Base-by-base conservation (phyloP, 2,888 invertebrate species). In the Drosophila silvestris region DNA sequence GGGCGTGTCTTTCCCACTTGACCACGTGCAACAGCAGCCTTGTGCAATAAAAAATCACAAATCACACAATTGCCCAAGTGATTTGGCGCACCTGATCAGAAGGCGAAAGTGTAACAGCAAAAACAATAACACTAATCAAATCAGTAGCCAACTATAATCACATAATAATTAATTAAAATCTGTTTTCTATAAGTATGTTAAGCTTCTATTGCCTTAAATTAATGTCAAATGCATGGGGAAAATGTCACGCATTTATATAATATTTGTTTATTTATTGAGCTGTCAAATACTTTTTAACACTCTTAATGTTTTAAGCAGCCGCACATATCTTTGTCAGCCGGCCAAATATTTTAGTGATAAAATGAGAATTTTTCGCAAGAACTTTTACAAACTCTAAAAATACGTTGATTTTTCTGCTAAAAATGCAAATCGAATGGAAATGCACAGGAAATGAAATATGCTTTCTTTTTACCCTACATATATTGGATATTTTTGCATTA, bases 1-100 rank as follows among this genome's bases (percentile, higher is more conserved):
- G 69, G 79, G 75, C 68, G 79, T 74, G 67, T 9, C 60, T 58
- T 58, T 39, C 5, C 41, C 65, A 77, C 51, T 73, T 64, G 66
- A 51, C 41, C 79, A 79, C 68, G 79, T 78, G 78, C 61, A 56
- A 32, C 35, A 4, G 30, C 30, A 57, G 5, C 53, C 35, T n/a
- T 26, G 37, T 47, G 26, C 2, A 19, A 37, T 41, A 32, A 30
- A 41, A 16, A 32, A 32, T 26, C 14, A 32, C 54, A 30, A 64
- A 39, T 33, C 54, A 64, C 50, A 26, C 5, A 16, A 47, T 47
- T 26, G 26, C 16, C 1, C 26, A 26, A 47, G 47, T 47, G 26
- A 47, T 5, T 26, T 47, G 47, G 1, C 26, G 47, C 26, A 47
- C 47, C 26, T 47, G 47, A 47, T 16, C 47, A 47, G 47, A 47